Evolutionary conservation across 2,113 vertebrate species (phyloP).

Genomic region (Thunnus maccoyii): DNA sequence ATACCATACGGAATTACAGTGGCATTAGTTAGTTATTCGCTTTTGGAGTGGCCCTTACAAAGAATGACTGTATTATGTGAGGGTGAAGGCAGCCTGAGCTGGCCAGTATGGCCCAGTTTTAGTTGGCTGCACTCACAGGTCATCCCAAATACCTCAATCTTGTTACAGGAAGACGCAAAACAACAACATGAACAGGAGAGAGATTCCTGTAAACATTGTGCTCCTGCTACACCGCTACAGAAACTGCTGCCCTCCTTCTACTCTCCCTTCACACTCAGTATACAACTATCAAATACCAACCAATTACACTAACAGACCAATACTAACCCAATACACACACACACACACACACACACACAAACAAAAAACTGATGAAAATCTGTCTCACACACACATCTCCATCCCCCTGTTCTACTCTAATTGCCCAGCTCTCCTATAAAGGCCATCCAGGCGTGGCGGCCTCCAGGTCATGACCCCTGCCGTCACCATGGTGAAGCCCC

Average conservation of each 20-base stretch:
- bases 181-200: slow-evolving; percentile 17
- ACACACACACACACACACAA: background rate
- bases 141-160: slow-evolving; percentile 23
- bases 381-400: slow-evolving; percentile 33
- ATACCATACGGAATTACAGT: background rate
- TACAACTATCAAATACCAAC: slow-evolving; percentile 27
- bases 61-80: slow-evolving; percentile 26
- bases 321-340: slow-evolving; percentile 15
- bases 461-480: slow-evolving; percentile 74
- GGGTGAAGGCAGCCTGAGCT: slow-evolving; percentile 22
- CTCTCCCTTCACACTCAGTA: background rate
- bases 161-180: slow-evolving; percentile 30
- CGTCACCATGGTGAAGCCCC: slow-evolving; percentile 73
- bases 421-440: slow-evolving; percentile 73
- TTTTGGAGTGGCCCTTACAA: background rate
- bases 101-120: slow-evolving; percentile 56
- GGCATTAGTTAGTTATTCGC: background rate
- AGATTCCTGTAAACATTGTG: background rate
- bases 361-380: slow-evolving; percentile 31
- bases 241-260: slow-evolving; percentile 10
- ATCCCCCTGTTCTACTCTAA: slow-evolving; percentile 64
- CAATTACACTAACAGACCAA: slow-evolving; percentile 9
- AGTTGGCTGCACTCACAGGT: slow-evolving; percentile 52
- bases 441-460: slow-evolving; percentile 70
- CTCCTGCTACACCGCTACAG: slow-evolving; percentile 4